Percentiles rank a stretch among this genome's conserved stretches.
Evolutionary conservation across 2,797 vertebrate genomes (phyloP).

Genomic region (Pelodytes ibericus): DNA sequence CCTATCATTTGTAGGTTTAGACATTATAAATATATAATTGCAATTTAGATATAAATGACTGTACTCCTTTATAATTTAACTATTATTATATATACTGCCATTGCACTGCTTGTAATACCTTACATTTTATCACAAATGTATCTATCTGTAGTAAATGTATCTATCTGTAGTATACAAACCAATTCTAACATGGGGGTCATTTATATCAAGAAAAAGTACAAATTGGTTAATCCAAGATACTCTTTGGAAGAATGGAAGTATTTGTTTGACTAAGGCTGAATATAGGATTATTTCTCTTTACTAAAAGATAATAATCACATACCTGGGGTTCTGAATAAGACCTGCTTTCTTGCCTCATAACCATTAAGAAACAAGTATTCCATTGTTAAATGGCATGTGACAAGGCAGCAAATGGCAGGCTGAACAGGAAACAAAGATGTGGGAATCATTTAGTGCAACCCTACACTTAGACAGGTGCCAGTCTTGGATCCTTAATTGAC

Average conservation of each 20-base stretch:
- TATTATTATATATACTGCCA: too few species aligned
- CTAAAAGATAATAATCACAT: conserved; percentile 82
- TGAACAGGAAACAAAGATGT: conserved; percentile 83
- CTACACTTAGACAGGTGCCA: conserved; percentile 87
- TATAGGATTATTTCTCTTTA: conserved; percentile 71
- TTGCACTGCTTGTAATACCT: too few species aligned
- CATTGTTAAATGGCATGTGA: conserved; percentile 81
- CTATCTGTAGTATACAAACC: neutral
- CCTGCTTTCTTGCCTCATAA: conserved; percentile 77
- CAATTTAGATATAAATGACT: too few species aligned
- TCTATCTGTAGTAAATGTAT: too few species aligned
- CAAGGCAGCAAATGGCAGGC: conserved; percentile 81
- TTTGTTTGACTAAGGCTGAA: conserved; percentile 70
- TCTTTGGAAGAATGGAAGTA: conserved; percentile 70
- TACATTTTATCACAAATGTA: too few species aligned
- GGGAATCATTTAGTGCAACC: conserved; percentile 90
- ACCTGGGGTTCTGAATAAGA: conserved; percentile 72
- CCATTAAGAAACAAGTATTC: conserved; percentile 85
- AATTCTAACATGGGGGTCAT: conserved; percentile 69
- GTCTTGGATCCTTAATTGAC: conserved; percentile 93
- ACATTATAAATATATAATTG: too few species aligned
- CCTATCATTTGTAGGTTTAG: too few species aligned
- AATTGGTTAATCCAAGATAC: conserved; percentile 80
- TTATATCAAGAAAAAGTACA: conserved; percentile 82
- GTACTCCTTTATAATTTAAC: too few species aligned